Percentiles rank a stretch among this genome's conserved stretches.
These are phyloP conservation scores for Cettia cetti DNA, from an alignment of 2,113 vertebrate species.

Conservation along the genomic window DNA sequence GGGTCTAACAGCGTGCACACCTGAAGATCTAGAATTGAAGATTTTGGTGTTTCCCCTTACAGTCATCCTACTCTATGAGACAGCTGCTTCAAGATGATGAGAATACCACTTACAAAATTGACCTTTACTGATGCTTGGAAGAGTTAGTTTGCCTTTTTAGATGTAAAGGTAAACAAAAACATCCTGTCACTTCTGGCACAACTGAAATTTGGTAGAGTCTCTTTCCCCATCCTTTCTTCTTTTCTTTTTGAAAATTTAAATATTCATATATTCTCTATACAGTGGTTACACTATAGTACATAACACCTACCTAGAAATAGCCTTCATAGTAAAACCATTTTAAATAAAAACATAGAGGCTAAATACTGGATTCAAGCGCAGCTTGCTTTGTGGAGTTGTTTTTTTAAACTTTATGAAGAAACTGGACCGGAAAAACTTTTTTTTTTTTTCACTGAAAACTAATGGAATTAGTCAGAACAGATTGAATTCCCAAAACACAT, in stretches of 20 bases:
- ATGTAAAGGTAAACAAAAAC: not conserved
- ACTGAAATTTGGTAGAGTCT: not conserved
- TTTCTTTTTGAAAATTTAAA: not conserved
- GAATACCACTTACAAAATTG: not conserved
- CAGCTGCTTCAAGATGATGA: not conserved
- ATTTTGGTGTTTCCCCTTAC: not conserved
- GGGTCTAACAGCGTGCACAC: not conserved
- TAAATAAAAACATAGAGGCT: not conserved
- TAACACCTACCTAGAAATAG: not conserved
- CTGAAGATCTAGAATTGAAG: not conserved
- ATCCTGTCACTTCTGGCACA: not conserved
- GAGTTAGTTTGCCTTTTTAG: not conserved
- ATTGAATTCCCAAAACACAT: not conserved
- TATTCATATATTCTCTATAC: not conserved
- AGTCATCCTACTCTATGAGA: not conserved
- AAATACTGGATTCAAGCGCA: not conserved
- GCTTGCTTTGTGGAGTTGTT: not conserved
- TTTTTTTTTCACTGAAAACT: not conserved
- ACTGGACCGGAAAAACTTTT: not conserved
- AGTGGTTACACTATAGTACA: not conserved
- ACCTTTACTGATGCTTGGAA: not conserved
- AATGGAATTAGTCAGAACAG: not conserved
- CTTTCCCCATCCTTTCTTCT: not conserved
- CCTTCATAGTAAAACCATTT: not conserved
- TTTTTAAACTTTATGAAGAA: not conserved